A percentile compares a stretch with the other conserved stretches of the same genome.
phyloP scores from a whole-genome alignment of 2,113 vertebrate genomes.

The Collichthys lucidus region DNA sequence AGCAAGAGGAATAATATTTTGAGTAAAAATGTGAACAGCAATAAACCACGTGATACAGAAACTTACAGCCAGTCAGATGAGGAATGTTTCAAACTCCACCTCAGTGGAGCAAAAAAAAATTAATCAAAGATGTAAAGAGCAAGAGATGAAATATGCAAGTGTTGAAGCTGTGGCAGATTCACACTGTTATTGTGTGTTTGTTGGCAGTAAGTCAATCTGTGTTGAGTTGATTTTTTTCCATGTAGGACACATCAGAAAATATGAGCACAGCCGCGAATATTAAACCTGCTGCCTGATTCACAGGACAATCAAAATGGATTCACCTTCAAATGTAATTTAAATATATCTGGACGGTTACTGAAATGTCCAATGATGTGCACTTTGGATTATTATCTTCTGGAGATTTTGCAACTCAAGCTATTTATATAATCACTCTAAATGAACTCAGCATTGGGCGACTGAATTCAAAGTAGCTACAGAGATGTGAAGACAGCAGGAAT shows the following conservation, averaged over 20 bases:
- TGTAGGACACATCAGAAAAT: constrained; percentile 31
- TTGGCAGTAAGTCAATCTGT: constrained; percentile 57
- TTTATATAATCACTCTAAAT: constrained; percentile 15
- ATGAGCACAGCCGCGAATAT: constrained; percentile 30
- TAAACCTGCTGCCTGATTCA: constrained; percentile 29
- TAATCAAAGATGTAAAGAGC: constrained; percentile 40
- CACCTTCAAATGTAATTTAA: constrained; percentile 9
- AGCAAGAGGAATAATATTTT: constrained; percentile 53
- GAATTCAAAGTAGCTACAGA: constrained; percentile 46
- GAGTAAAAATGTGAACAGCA: constrained; percentile 69
- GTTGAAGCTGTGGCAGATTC: constrained; percentile 40
- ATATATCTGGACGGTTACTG: constrained; percentile 1
- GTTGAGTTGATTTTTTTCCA: constrained; percentile 21
- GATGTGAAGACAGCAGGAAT: constrained; percentile 41
- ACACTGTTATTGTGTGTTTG: constrained; percentile 33
- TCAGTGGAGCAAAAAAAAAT: constrained; percentile 35
- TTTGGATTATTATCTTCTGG: constrained; percentile 28
- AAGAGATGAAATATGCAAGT: constrained; percentile 39
- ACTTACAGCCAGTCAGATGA: constrained; percentile 56
- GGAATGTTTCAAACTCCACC: constrained; percentile 44
- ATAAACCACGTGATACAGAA: constrained; percentile 57
- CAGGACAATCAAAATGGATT: constrained; percentile 29
- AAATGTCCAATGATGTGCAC: constrained; percentile 24
- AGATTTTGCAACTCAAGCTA: constrained; percentile 2
- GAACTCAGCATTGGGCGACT: constrained; percentile 11